Evolutionary conservation across 2,113 vertebrate genomes (phyloP).

Genomic region (Cyprinodon brontotheroides): DNA sequence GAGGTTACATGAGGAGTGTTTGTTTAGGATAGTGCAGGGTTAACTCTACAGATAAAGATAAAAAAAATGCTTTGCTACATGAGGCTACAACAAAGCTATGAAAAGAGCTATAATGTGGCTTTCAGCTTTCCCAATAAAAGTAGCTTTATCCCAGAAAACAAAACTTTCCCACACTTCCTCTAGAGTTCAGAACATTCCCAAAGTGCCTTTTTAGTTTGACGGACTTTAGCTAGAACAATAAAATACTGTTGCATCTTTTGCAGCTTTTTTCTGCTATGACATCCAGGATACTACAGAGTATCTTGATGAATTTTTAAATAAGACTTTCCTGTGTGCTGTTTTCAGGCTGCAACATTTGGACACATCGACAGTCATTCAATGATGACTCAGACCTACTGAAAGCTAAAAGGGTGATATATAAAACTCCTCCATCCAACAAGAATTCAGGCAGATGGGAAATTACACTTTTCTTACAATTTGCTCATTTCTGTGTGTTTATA

Average conservation of each 20-base stretch:
- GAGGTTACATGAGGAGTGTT: constrained; percentile 40
- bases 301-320: neutral
- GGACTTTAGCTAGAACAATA: neutral
- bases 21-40: constrained; percentile 20
- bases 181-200: neutral
- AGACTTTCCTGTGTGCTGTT: neutral
- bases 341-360: neutral
- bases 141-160: neutral
- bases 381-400: neutral
- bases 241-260: neutral
- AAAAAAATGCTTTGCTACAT: neutral
- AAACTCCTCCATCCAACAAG: neutral
- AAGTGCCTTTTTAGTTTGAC: neutral
- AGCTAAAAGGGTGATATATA: neutral
- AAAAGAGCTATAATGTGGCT: neutral
- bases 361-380: neutral
- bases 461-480: no score
- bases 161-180: neutral
- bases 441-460: neutral
- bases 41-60: neutral
- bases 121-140: neutral
- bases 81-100: neutral
- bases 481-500: no score
- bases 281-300: neutral
- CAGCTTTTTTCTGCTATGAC: neutral